A percentile compares a stretch with the other conserved stretches of the same genome.
Conservation (phyloP, 2,797 vertebrate genomes). For the Coracias cyanogaster region DNA sequence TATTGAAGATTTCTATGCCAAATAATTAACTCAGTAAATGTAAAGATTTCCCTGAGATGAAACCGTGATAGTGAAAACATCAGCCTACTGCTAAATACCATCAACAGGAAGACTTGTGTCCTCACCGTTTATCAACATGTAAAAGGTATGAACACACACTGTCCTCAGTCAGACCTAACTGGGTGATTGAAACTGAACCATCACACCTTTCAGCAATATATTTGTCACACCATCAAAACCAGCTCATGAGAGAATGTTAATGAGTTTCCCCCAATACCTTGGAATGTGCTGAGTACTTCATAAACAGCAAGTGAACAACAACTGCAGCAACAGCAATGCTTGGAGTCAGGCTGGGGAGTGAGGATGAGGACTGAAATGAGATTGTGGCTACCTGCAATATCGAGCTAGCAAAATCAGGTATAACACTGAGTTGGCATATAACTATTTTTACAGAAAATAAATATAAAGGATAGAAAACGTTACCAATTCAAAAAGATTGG, state of each 20-base stretch:
- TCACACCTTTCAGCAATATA: neutral
- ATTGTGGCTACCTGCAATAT: neutral
- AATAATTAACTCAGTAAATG: neutral
- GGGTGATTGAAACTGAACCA: neutral
- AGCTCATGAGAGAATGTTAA: neutral
- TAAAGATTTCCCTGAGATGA: neutral
- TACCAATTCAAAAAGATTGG: neutral
- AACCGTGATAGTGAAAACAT: neutral
- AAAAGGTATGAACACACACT: neutral
- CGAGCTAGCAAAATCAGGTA: neutral
- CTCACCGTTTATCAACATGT: neutral
- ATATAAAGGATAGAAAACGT: neutral
- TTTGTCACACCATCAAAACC: neutral
- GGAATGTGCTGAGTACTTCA: neutral
- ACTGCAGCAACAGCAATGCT: neutral
- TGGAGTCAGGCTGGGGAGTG: accelerated
- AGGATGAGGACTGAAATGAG: neutral
- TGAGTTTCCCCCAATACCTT: neutral
- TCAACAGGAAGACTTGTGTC: neutral
- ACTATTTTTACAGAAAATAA: neutral
- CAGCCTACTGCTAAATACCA: neutral
- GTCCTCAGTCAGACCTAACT: accelerated
- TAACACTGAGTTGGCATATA: neutral
- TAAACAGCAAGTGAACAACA: neutral
- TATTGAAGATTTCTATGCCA: neutral